Evolutionary conservation across 2,113 vertebrate genomes (phyloP).

Genomic region (Grammomys dolichurus): DNA sequence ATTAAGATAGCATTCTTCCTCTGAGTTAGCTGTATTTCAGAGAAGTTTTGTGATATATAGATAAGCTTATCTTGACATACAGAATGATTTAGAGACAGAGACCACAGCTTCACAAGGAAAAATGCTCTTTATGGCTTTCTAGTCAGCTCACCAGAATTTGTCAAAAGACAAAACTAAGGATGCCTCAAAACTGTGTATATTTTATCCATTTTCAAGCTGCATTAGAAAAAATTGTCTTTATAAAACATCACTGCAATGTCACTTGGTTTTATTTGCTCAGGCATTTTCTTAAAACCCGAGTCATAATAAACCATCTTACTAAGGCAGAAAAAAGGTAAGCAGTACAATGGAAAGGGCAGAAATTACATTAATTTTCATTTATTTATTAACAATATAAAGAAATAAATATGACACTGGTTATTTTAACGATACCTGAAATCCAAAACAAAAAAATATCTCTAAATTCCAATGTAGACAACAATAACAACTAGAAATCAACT

Average conservation of each 20-base stretch:
- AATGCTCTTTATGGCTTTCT: conserved; percentile 60
- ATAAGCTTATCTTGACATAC: conserved; percentile 74
- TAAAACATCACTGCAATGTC: neutral
- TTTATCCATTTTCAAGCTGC: neutral
- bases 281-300: neutral
- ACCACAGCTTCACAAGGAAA: neutral
- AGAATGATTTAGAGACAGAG: conserved; percentile 68
- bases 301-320: neutral
- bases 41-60: conserved; percentile 68
- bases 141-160: conserved; percentile 69
- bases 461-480: neutral
- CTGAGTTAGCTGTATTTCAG: conserved; percentile 75
- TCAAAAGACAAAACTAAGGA: conserved; percentile 68
- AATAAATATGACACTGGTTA: neutral
- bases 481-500: neutral
- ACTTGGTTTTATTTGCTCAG: neutral
- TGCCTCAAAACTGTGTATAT: conserved; percentile 52
- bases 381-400: conserved; percentile 35
- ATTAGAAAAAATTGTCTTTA: neutral
- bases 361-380: neutral
- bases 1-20: conserved; percentile 73
- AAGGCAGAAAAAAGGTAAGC: neutral
- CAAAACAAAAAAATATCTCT: neutral
- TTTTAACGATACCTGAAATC: neutral
- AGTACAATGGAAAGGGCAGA: neutral